Percentiles rank a stretch among this genome's conserved stretches.
Evolutionary conservation across 1,140 invertebrate genomes (phyloP).

Genomic region (Lamellibrachia luymesi): DNA sequence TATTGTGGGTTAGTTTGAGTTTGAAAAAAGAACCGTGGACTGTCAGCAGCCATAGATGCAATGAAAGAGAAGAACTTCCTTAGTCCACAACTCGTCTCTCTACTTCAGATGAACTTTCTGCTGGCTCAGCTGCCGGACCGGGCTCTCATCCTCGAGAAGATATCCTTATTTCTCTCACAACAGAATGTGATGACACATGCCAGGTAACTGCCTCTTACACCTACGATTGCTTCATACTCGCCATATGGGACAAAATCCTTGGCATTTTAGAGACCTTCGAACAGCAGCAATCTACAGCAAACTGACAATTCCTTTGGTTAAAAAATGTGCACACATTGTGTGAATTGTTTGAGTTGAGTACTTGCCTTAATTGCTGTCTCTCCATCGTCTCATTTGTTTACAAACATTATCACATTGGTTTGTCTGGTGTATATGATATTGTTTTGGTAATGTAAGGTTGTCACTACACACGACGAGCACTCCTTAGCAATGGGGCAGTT

Average conservation of each 20-base stretch:
- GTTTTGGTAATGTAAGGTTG: no score
- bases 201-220: neutral
- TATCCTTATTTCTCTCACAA: constrained; percentile 80
- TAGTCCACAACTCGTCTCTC: neutral
- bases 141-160: constrained; percentile 85
- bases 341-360: neutral
- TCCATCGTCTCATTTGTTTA: no score
- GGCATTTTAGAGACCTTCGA: neutral
- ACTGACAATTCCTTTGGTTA: neutral
- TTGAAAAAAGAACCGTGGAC: neutral
- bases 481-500: no score
- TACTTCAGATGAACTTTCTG: constrained; percentile 70
- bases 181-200: constrained; percentile 23
- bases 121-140: constrained; percentile 86
- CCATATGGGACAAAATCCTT: neutral
- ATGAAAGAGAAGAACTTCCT: neutral
- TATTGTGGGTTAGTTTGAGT: neutral
- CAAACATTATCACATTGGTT: no score
- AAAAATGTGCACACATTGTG: neutral
- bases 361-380: neutral
- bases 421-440: no score
- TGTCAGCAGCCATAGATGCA: neutral
- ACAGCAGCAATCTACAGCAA: no score
- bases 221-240: neutral
- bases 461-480: no score